These are phyloP conservation scores for Gryon sp. DNA, from an alignment of 1,140 invertebrate species.

Conservation along the genomic window DNA sequence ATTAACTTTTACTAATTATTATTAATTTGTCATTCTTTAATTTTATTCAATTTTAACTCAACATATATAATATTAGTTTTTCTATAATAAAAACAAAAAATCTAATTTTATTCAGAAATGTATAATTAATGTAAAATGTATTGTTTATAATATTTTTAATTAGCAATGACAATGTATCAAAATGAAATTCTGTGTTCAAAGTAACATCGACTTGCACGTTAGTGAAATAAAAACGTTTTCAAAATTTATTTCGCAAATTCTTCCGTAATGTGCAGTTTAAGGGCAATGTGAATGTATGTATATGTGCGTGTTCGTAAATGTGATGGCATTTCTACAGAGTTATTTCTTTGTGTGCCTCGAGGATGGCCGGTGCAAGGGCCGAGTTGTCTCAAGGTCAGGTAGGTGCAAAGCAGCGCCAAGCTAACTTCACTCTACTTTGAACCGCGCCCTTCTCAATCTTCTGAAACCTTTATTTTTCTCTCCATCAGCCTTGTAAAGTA, in stretches of 20 bases:
- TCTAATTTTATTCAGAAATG: no score
- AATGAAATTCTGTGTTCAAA: no score
- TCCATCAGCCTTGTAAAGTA: conserved; percentile 30
- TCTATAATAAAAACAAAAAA: no score
- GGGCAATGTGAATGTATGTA: neutral
- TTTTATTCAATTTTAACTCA: no score
- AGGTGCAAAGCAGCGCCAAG: conserved; percentile 66
- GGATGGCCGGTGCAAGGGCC: conserved; percentile 64
- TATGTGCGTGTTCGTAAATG: conserved; percentile 29
- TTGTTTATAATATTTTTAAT: no score
- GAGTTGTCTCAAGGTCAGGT: conserved; percentile 69
- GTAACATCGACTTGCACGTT: no score
- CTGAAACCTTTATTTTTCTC: conserved; percentile 27
- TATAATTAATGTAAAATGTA: no score
- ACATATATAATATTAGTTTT: no score
- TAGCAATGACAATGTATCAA: no score
- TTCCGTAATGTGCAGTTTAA: conserved; percentile 48
- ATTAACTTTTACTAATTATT: no score
- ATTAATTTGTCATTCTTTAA: no score
- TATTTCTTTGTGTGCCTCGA: conserved; percentile 60
- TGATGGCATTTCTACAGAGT: conserved; percentile 30
- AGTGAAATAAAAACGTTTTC: conserved; percentile 29
- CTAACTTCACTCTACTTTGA: conserved; percentile 54
- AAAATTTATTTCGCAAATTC: conserved; percentile 41
- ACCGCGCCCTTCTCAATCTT: conserved; percentile 61